Conservation (phyloP, 2,113 vertebrate genomes). For the Prionailurus bengalensis region DNA sequence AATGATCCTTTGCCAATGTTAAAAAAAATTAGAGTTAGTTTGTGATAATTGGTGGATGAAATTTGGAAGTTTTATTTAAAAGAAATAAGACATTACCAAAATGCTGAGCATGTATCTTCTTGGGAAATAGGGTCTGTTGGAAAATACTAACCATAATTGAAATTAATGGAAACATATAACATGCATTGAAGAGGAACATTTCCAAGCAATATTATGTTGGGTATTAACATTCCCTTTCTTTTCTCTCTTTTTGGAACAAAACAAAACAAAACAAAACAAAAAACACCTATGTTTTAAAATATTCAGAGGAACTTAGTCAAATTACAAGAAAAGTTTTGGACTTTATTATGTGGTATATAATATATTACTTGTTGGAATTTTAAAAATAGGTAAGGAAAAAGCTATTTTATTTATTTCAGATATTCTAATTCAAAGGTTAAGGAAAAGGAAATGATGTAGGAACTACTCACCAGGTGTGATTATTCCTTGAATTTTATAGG, state of each 20-base stretch:
- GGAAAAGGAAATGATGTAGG: background rate
- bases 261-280: no score
- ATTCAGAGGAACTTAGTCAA: slow-evolving; percentile 28
- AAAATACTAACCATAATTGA: background rate
- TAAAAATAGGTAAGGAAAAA: background rate
- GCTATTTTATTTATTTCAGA: background rate
- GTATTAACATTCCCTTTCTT: background rate
- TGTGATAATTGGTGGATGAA: background rate
- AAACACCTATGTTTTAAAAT: background rate
- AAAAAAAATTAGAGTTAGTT: slow-evolving; percentile 16
- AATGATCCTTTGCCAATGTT: background rate
- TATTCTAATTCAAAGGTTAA: background rate
- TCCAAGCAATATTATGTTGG: background rate
- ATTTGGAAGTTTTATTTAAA: slow-evolving; percentile 49
- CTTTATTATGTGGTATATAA: background rate
- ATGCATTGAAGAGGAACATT: background rate
- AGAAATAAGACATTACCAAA: slow-evolving; percentile 2
- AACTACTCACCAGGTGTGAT: background rate
- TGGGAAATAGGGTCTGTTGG: background rate
- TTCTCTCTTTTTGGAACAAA: background rate
- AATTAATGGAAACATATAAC: slow-evolving; percentile 16
- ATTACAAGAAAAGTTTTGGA: slow-evolving; percentile 17
- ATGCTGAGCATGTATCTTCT: background rate
- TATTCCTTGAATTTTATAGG: background rate
- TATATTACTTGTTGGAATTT: background rate